Percentiles rank a stretch among this genome's conserved stretches.
Conservation (phyloP, 30 jellyfish, hydroid and myxozoan genomes). For the Rhopilema esculentum region DNA sequence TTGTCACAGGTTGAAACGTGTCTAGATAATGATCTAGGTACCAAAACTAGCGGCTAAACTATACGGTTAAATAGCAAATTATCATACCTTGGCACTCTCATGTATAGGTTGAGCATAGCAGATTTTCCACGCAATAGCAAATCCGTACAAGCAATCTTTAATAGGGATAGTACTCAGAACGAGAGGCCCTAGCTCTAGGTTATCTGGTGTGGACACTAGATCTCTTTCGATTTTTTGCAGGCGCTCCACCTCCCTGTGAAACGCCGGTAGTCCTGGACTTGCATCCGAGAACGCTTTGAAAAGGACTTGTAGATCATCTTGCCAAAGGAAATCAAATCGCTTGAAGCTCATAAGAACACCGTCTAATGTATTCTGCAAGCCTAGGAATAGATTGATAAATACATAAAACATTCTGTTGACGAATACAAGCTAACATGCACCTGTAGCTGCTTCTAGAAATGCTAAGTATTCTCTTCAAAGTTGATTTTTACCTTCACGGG, state of each 20-base stretch:
- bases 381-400: constrained; percentile 6
- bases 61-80: not conserved
- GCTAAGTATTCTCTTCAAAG: no score
- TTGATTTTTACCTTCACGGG: no score
- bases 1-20: no score
- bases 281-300: constrained; percentile 71
- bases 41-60: not conserved
- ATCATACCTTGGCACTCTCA: constrained; percentile 75
- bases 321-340: constrained; percentile 82
- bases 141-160: constrained; percentile 77
- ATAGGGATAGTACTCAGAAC: constrained; percentile 66
- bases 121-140: constrained; percentile 84
- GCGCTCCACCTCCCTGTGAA: constrained; percentile 83
- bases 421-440: no score
- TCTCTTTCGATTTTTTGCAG: constrained; percentile 63
- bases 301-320: constrained; percentile 70
- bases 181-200: constrained; percentile 53
- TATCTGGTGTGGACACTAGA: constrained; percentile 55
- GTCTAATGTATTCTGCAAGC: constrained; percentile 43
- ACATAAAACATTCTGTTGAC: no score
- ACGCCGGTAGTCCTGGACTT: constrained; percentile 69
- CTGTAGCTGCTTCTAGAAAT: no score
- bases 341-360: constrained; percentile 60
- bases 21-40: no score
- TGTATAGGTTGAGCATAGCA: constrained; percentile 83